Evolutionary conservation across 2,113 vertebrate genomes (phyloP), one percentile per base, ranked within the genome.

Genomic region (Caretta caretta): DNA sequence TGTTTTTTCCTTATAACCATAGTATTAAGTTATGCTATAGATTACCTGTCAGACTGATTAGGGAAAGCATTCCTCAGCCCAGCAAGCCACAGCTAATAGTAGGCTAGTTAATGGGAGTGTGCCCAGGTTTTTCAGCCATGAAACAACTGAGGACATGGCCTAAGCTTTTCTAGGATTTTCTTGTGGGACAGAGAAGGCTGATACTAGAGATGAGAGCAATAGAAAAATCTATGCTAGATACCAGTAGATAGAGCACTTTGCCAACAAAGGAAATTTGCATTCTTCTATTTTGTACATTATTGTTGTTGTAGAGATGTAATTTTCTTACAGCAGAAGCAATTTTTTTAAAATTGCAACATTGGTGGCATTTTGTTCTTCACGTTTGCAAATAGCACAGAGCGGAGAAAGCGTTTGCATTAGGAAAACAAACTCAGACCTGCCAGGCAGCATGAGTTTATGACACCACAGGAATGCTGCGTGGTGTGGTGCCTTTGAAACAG

Each of bases 301-400:
- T 78, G 75, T 27, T 46, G 46, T 78, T 78, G 48, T 27, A 78
- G 12, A 5, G 2, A 42, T 82, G 57, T 1, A 46, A 25, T 82
- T 79, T 80, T 17, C 22, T 90, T 79, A 10, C 46, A 57, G 8
- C 14, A 24, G 13, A 48, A 78, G 29, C 24, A 84, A 14, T 78
- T 48, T 48, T 38, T 72, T 72, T 14, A 2, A 24, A 27, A 72
- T 80, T 42, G 42, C 56, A 50, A 5, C 0, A 13, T 22, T 4
- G 19, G 35, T 51, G 65, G 35, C 57, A 35, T 72, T 56, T 51
- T 54, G 24, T 42, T 49, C 83, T 35, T 83, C 31, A 27, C 3
- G 0, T 29, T 29, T 82, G 29, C 50, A 53, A 24, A 81, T 14
- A 5, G 20, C 6, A 2, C 0, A 16, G 65, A 56, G 69, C 8